Evolutionary conservation across 2,797 vertebrate genomes (phyloP).

Genomic region (Pteropus rufus): DNA sequence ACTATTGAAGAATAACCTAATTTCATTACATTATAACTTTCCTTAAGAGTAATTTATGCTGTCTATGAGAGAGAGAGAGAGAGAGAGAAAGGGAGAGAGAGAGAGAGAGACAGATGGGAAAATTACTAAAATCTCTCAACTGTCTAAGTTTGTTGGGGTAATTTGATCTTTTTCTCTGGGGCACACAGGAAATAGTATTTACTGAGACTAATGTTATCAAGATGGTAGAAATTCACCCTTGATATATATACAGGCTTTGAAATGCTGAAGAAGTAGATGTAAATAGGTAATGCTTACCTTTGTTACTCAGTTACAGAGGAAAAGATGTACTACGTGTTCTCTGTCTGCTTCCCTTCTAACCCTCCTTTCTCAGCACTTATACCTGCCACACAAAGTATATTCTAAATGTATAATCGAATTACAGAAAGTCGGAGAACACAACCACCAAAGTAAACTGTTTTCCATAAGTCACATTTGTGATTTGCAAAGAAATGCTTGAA

Average conservation of each 20-base stretch:
- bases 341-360: not conserved
- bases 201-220: constrained; percentile 40
- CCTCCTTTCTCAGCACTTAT: not conserved
- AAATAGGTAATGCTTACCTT: constrained; percentile 40
- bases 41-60: constrained; percentile 22
- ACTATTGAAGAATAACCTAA: constrained; percentile 26
- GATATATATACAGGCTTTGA: constrained; percentile 35
- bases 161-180: constrained; percentile 68
- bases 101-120: not conserved
- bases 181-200: constrained; percentile 45
- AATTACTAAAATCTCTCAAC: constrained; percentile 40
- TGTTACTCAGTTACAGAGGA: not conserved
- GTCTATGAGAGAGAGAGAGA: not conserved
- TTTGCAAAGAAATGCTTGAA: constrained; percentile 31
- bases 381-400: constrained; percentile 29
- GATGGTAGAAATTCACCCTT: constrained; percentile 58
- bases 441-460: constrained; percentile 63
- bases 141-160: constrained; percentile 33
- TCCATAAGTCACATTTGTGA: constrained; percentile 43
- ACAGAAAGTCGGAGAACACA: constrained; percentile 40
- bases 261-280: constrained; percentile 36
- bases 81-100: not conserved
- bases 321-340: not conserved
- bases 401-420: constrained; percentile 64
- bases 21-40: constrained; percentile 38